These are phyloP conservation scores for Caenorhabditis sulstoni DNA, from an alignment of 2,888 invertebrate genomes.

Conservation along the genomic window DNA sequence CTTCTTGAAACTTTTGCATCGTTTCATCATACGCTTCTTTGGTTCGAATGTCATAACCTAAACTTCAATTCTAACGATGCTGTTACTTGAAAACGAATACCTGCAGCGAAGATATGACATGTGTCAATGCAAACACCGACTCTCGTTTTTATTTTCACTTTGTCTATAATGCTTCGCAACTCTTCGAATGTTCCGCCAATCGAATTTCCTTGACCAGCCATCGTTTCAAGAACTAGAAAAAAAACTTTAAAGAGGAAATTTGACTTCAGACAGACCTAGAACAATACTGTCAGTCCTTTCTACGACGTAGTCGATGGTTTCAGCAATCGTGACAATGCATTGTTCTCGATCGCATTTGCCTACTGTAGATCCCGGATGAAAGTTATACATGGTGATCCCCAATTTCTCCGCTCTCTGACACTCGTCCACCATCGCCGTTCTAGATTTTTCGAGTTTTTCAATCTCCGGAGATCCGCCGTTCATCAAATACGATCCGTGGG, in stretches of 20 bases:
- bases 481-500: slow-evolving; percentile 82
- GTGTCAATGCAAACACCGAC: slow-evolving; percentile 82
- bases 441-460: slow-evolving; percentile 79
- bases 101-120: slow-evolving; percentile 80
- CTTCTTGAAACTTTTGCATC: slow-evolving; percentile 81
- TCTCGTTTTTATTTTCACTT: slow-evolving; percentile 81
- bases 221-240: slow-evolving; percentile 82
- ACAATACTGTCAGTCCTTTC: slow-evolving; percentile 66
- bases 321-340: slow-evolving; percentile 81
- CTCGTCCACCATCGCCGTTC: slow-evolving; percentile 81
- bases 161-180: slow-evolving; percentile 80
- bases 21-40: slow-evolving; percentile 81
- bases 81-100: no score
- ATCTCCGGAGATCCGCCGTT: slow-evolving; percentile 82
- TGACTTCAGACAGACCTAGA: no score
- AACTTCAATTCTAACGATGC: no score
- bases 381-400: slow-evolving; percentile 82
- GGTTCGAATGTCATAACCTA: slow-evolving; percentile 82
- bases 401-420: slow-evolving; percentile 82
- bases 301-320: slow-evolving; percentile 81
- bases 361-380: slow-evolving; percentile 82
- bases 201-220: slow-evolving; percentile 81
- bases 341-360: slow-evolving; percentile 79
- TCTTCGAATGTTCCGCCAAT: slow-evolving; percentile 82
- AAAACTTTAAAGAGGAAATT: slow-evolving; percentile 25